Base-by-base conservation (phyloP, 2,113 vertebrate genomes). In the Chionomys nivalis region DNA sequence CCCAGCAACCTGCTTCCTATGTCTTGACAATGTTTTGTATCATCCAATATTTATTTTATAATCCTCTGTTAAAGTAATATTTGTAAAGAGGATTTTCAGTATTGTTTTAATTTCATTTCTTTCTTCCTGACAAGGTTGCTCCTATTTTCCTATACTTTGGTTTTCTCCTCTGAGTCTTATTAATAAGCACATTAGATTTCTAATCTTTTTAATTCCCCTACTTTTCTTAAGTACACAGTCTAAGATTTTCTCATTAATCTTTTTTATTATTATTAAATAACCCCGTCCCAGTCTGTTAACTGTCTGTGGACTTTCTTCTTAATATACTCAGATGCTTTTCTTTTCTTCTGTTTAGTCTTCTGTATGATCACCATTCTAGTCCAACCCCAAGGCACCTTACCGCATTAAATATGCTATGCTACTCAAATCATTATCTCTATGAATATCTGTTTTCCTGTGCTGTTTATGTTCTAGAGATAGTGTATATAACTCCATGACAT, bases 21-120 rank as follows among this genome's bases (percentile, higher is more conserved):
- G 52, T 42, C 39, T 95, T 58, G 66, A 13, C 14, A 66, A 42
- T 58, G 73, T 75, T 94, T 33, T 1, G 0, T 24, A 85, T 88
- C 68, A 17, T 1, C 19, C 39, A 26, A 9, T 89, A 77, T 85
- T 83, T 89, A 26, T 89, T 88, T 83, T 85, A 31, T 52, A 79
- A 63, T 79, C 39, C 44, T 85, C 93, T 82, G 17, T 63, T 93
- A 49, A 93, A 47, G 44, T 89, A 61, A 73, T 83, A 19, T 79
- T 94, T 73, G 52, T 55, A 63, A 95, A 79, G 24, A 17, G 3
- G 0, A 58, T 87, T 66, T 52, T 95, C 33, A 63, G 6, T 86
- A 42, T 61, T 26, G 5, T 81, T 90, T 94, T 77, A 39, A 77
- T n/a, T 89, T 94, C 9, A 73, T 93, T 91, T 83, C 3, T 90